A percentile compares a stretch with the other conserved stretches of the same genome.
These are phyloP conservation scores for Diorhabda elongata DNA, from an alignment of 1,140 invertebrate species.

Conservation along the genomic window DNA sequence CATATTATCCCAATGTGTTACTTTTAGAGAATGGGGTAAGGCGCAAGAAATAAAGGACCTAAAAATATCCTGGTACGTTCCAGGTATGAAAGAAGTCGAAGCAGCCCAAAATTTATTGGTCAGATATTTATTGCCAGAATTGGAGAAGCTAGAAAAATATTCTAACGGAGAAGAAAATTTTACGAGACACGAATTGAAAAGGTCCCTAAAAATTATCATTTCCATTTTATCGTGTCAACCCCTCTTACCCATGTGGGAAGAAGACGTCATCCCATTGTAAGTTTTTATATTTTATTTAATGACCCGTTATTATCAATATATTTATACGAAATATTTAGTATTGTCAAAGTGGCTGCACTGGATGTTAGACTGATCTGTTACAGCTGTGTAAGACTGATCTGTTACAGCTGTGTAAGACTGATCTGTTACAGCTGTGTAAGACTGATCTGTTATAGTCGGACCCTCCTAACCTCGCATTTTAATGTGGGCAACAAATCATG, in stretches of 20 bases:
- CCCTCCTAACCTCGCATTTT: too few relatives aligned
- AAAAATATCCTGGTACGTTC: conserved; percentile 73
- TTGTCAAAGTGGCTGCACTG: too few relatives aligned
- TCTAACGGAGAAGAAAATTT: conserved; percentile 45
- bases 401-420: too few relatives aligned
- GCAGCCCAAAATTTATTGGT: conserved; percentile 62
- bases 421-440: not conserved
- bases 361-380: too few relatives aligned
- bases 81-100: conserved; percentile 63
- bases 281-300: conserved; percentile 26
- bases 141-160: conserved; percentile 53
- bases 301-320: not conserved
- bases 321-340: too few relatives aligned
- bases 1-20: too few relatives aligned
- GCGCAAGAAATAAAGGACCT: conserved; percentile 61
- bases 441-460: not conserved
- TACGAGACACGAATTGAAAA: conserved; percentile 46
- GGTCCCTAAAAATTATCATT: conserved; percentile 48
- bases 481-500: too few relatives aligned
- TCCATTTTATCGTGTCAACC: conserved; percentile 54
- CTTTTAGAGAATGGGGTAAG: conserved; percentile 73
- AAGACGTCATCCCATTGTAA: conserved; percentile 54
- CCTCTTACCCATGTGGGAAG: conserved; percentile 59
- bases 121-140: conserved; percentile 58
- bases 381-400: not conserved